phyloP scores from a whole-genome alignment of 2,113 vertebrate genomes.

The Phrynocephalus versicolor region DNA sequence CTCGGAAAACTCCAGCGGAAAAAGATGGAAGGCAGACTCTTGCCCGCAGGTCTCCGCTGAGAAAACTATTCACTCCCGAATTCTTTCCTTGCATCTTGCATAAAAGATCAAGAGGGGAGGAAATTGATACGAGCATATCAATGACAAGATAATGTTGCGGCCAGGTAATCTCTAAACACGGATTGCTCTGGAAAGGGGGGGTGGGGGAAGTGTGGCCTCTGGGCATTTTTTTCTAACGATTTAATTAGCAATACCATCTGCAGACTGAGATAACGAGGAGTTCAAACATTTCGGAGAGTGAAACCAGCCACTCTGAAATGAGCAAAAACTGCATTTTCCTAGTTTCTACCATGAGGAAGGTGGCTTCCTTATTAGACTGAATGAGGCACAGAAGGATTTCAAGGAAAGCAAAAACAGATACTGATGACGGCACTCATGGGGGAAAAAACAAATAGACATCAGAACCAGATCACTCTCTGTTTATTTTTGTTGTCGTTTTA shows the following conservation, averaged over 20 bases:
- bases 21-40: background rate
- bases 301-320: background rate
- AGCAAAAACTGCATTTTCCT: background rate
- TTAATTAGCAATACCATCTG: background rate
- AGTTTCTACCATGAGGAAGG: background rate
- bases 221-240: background rate
- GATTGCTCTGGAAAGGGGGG: accelerated
- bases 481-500: background rate
- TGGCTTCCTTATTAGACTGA: background rate
- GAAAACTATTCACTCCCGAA: conserved; percentile 15
- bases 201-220: background rate
- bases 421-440: background rate
- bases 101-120: background rate
- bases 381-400: background rate
- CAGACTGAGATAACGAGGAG: background rate
- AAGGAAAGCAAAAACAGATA: background rate
- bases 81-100: accelerated
- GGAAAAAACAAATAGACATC: background rate
- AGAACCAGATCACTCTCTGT: background rate
- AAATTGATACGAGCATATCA: accelerated
- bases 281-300: background rate
- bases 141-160: background rate
- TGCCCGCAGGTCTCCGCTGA: conserved; percentile 39
- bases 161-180: background rate
- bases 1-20: conserved; percentile 17